Evolutionary conservation across 1,140 invertebrate genomes (phyloP).

Genomic region (Philotrypesis tridentata): DNA sequence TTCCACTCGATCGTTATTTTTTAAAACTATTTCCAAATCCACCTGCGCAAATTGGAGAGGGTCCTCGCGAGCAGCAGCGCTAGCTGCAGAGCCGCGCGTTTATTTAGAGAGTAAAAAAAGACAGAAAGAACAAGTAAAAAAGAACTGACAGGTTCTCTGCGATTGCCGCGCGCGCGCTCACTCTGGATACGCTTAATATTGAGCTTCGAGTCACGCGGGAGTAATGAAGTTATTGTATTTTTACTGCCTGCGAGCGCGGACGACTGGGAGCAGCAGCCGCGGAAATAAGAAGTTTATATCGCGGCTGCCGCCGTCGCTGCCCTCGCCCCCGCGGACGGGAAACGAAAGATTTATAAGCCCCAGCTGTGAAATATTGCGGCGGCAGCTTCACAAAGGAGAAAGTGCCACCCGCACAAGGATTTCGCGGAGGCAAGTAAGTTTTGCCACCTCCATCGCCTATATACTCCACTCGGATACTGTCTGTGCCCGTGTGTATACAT

Average conservation of each 20-base stretch:
- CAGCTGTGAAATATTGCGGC: constrained; percentile 19
- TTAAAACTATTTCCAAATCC: not conserved
- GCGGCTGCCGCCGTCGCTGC: too few species aligned
- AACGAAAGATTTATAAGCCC: constrained; percentile 5
- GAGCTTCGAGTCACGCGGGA: not conserved
- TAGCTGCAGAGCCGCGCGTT: too few species aligned
- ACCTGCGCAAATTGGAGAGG: too few species aligned
- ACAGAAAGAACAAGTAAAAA: too few species aligned
- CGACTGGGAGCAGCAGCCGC: too few species aligned
- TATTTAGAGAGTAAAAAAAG: too few species aligned
- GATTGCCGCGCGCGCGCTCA: too few species aligned
- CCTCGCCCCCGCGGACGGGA: not conserved
- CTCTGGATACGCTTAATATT: not conserved
- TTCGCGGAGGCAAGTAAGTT: not conserved
- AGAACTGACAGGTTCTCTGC: too few species aligned
- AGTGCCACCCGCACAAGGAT: constrained; percentile 15
- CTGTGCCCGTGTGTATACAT: not conserved
- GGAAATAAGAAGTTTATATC: not conserved
- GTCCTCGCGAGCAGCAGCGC: too few species aligned
- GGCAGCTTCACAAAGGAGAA: not conserved
- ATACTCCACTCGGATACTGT: too few species aligned
- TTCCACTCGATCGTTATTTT: not conserved
- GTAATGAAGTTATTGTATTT: not conserved
- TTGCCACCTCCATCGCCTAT: not conserved
- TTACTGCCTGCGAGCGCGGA: not conserved